Percentiles rank a stretch among this genome's conserved stretches.
Conservation (phyloP, 2,888 invertebrate genomes). For the Andrena marginata region DNA sequence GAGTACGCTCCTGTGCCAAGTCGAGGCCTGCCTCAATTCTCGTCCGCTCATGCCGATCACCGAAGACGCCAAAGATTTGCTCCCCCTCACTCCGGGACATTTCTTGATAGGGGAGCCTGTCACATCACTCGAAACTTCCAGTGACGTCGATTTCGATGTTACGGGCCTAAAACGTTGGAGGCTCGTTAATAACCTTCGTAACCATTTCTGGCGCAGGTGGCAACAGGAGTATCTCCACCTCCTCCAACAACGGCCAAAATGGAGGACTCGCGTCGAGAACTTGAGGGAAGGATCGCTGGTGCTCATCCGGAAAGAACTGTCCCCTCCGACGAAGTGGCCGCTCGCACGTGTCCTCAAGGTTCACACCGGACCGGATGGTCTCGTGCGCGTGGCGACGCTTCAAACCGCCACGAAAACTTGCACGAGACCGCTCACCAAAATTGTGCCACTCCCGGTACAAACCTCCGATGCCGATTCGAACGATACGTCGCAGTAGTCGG, state of each 20-base stretch:
- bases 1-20: background rate
- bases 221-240: background rate
- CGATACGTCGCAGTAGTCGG: too few relatives aligned
- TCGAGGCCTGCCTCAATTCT: background rate
- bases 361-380: background rate
- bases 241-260: background rate
- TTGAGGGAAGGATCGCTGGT: background rate
- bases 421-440: background rate
- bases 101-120: background rate
- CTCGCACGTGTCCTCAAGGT: background rate
- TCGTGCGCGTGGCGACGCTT: background rate
- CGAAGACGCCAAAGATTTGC: background rate
- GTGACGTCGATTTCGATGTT: too few relatives aligned
- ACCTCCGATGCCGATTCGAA: too few relatives aligned
- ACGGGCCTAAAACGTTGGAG: background rate
- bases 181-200: background rate
- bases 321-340: background rate
- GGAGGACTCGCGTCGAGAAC: background rate
- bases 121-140: background rate
- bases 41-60: background rate
- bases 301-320: background rate
- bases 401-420: background rate
- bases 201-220: slow-evolving; percentile 3
- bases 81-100: background rate
- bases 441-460: too few relatives aligned